Conservation (phyloP, 2,888 invertebrate species). For the Drosophila siamana region DNA sequence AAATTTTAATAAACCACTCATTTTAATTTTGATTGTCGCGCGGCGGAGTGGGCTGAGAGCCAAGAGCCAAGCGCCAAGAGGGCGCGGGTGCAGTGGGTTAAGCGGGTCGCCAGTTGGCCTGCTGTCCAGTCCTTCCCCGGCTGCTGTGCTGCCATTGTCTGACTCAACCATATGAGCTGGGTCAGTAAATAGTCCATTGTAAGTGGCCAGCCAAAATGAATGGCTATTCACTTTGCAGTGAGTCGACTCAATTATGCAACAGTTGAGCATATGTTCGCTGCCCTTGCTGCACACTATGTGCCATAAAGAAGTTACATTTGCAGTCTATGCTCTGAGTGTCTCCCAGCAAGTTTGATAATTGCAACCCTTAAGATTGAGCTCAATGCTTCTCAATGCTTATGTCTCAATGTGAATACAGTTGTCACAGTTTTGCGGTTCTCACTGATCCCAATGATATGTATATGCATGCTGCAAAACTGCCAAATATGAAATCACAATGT, state of each 20-base stretch:
- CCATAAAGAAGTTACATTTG: too few species aligned
- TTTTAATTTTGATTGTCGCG: constrained; percentile 82
- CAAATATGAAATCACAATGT: constrained; percentile 6
- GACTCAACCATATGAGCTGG: constrained; percentile 11
- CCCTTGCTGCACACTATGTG: too few species aligned
- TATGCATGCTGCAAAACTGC: neutral
- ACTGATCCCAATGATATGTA: constrained; percentile 2
- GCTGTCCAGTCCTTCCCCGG: too few species aligned
- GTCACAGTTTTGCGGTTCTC: neutral
- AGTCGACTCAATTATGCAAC: constrained; percentile 5
- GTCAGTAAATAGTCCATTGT: constrained; percentile 8
- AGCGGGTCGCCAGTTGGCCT: constrained; percentile 3
- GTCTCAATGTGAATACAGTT: neutral
- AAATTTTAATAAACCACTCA: constrained; percentile 84
- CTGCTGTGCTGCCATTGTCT: constrained; percentile 26
- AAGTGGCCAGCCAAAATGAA: constrained; percentile 17
- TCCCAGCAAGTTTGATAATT: too few species aligned
- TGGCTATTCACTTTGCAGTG: constrained; percentile 13
- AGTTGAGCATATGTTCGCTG: neutral
- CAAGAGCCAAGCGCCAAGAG: neutral
- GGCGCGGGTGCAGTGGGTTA: neutral
- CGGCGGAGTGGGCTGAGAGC: neutral
- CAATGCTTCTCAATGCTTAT: too few species aligned
- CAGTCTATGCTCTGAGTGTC: too few species aligned
- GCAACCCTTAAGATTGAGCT: too few species aligned